Evolutionary conservation across 92 coral and sea anemone genomes (phyloP), one percentile per base, ranked within the genome.

Genomic region (Muricea muricata): DNA sequence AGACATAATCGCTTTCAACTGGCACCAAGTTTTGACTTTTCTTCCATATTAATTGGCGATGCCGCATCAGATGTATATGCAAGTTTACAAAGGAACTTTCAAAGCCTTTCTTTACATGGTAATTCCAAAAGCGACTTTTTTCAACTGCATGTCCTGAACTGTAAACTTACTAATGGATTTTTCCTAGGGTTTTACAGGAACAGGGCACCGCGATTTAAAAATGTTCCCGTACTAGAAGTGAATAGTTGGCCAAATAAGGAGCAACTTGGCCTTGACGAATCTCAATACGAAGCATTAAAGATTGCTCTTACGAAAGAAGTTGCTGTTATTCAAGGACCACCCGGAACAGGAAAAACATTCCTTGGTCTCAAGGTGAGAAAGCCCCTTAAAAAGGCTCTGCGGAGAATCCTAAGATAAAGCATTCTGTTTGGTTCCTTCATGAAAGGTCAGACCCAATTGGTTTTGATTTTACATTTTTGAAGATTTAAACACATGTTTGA

Each of bases 301-400:
- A 88, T 87, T 80, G 98, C 98, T 46, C 82, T 94, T 70, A 94
- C 98, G 42, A 93, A 87, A 65, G 98, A 94, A 89, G 92, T 94
- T 30, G 92, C 93, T 3, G 93, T 94, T 26, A 93, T 94, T 52
- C 98, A 94, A 78, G 98, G 98, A 58, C 98, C 98, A 0, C 98
- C 98, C 0, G 98, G 98, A 5, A 94, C 98, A 10, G 98, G 98
- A 0, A 94, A 94, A 78, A 95, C 98, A 1, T 95, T 89, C 71
- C 88, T 95, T 78, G 98, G 98, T 12, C 89, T 94, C 0, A 74
- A 74, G 80, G 65, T 74, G 61, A 73, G 7, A n/a, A 66, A 61
- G 12, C 10, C 69, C 65, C 11, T 4, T 39, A 5, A 4, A 39
- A n/a, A n/a, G n/a, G n/a, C n/a, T n/a, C n/a, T n/a, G n/a, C n/a